These are phyloP conservation scores for Odocoileus virginianus DNA, from an alignment of 2,113 vertebrate genomes.

Conservation along the genomic window DNA sequence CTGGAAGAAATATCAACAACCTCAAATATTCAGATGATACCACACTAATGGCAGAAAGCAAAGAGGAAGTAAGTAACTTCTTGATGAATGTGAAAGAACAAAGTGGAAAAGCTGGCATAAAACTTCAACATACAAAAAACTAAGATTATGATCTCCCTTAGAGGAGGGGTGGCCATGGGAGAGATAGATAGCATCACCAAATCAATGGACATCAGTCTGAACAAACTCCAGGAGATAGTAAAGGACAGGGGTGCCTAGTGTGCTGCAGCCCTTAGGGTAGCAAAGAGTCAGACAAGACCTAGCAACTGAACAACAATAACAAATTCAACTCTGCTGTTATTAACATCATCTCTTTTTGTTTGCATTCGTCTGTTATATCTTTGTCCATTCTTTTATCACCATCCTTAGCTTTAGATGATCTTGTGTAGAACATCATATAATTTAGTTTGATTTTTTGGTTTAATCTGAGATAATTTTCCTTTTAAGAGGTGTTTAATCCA, in stretches of 20 bases:
- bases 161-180: neutral
- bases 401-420: neutral
- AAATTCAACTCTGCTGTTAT: neutral
- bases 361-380: neutral
- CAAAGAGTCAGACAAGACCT: neutral
- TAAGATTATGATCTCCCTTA: neutral
- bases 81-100: neutral
- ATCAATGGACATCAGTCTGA: neutral
- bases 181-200: neutral
- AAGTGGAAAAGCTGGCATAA: neutral
- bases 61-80: neutral
- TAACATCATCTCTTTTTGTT: neutral
- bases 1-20: neutral
- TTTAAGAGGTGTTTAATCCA: neutral
- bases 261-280: neutral
- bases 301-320: neutral
- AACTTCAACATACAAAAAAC: neutral
- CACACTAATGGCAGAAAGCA: neutral
- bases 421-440: neutral
- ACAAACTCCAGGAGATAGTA: neutral
- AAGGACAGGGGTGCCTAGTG: neutral
- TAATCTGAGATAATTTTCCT: neutral
- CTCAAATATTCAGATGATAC: neutral
- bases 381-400: neutral
- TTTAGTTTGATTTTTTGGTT: neutral